Conservation (phyloP, 2,113 vertebrate species). For the human region GRCh38 chr15:81389501-81390000, state of each 20-base stretch:
- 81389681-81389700: neutral
- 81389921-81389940: too few species aligned
- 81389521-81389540: neutral
- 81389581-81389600: neutral
- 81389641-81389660: neutral
- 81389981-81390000: too few species aligned
- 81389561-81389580: neutral
- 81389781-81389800: neutral
- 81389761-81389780: neutral
- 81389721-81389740: neutral
- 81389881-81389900: too few species aligned
- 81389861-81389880: too few species aligned
- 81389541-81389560: neutral
- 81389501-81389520: neutral
- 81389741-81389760: neutral
- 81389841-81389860: too few species aligned
- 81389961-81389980: too few species aligned
- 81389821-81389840: too few species aligned
- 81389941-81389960: too few species aligned
- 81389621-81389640: neutral
- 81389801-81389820: too few species aligned
- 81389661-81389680: neutral
- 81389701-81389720: neutral
- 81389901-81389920: too few species aligned
- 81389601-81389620: too few species aligned